These are phyloP conservation scores for Sminthopsis crassicaudata DNA, from an alignment of 2,113 vertebrate species.

Conservation along the genomic window DNA sequence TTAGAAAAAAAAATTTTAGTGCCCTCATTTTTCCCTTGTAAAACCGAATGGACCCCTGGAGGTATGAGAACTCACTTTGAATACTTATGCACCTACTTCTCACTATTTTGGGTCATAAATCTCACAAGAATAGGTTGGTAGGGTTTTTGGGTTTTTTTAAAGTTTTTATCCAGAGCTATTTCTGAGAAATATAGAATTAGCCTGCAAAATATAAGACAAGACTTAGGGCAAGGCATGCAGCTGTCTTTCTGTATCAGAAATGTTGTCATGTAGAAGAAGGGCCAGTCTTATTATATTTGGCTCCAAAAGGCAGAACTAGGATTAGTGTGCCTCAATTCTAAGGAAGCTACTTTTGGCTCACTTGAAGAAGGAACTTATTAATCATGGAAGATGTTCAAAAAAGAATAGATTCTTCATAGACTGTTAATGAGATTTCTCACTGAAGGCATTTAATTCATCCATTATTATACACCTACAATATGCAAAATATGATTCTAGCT, in stretches of 20 bases:
- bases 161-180: not conserved
- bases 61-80: not conserved
- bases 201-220: not conserved
- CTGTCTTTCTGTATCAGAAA: not conserved
- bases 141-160: not conserved
- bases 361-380: not conserved
- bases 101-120: not conserved
- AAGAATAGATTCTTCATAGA: not conserved
- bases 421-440: not conserved
- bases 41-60: not conserved
- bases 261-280: not conserved
- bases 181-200: constrained; percentile 1
- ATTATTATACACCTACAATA: not conserved
- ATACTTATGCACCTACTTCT: not conserved
- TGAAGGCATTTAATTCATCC: not conserved
- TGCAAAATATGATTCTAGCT: not conserved
- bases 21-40: not conserved
- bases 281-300: not conserved
- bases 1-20: not conserved
- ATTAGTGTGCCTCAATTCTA: not conserved
- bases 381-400: not conserved
- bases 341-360: not conserved
- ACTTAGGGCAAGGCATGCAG: not conserved
- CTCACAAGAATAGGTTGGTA: not conserved
- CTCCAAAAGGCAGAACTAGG: not conserved